Evolutionary conservation across 2,113 vertebrate species (phyloP).

Genomic region (Castor canadensis): DNA sequence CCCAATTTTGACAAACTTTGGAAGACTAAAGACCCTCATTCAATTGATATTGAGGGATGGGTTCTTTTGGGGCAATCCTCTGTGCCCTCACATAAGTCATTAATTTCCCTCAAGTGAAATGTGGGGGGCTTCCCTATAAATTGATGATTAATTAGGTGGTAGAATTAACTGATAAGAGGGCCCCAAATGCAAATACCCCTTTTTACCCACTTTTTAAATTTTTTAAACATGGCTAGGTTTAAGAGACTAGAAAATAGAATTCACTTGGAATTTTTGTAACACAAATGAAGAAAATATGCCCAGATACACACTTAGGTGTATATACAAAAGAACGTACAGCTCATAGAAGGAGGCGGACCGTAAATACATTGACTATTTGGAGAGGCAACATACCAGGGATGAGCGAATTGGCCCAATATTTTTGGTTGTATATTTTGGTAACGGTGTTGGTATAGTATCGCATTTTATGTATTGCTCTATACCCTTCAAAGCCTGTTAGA

Average conservation of each 20-base stretch:
- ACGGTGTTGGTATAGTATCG: background rate
- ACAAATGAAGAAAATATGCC: background rate
- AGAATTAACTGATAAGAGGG: background rate
- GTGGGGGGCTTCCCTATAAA: background rate
- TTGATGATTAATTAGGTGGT: background rate
- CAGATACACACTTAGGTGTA: background rate
- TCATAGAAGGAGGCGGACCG: background rate
- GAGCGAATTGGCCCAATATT: background rate
- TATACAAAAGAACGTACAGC: background rate
- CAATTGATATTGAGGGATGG: background rate
- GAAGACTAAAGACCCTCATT: background rate
- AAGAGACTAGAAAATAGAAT: background rate
- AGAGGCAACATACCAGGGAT: background rate
- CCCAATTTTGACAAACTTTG: background rate
- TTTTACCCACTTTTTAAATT: no score
- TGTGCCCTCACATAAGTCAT: background rate
- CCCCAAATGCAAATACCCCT: background rate
- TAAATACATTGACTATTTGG: background rate
- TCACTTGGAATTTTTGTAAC: background rate
- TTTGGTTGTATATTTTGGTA: background rate
- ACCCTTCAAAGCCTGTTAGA: background rate
- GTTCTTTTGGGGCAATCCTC: background rate
- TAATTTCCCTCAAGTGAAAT: background rate
- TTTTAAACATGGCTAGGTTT: background rate
- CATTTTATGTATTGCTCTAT: background rate